These are phyloP conservation scores for Lepeophtheirus salmonis DNA, from an alignment of 1,140 invertebrate genomes.

Conservation along the genomic window DNA sequence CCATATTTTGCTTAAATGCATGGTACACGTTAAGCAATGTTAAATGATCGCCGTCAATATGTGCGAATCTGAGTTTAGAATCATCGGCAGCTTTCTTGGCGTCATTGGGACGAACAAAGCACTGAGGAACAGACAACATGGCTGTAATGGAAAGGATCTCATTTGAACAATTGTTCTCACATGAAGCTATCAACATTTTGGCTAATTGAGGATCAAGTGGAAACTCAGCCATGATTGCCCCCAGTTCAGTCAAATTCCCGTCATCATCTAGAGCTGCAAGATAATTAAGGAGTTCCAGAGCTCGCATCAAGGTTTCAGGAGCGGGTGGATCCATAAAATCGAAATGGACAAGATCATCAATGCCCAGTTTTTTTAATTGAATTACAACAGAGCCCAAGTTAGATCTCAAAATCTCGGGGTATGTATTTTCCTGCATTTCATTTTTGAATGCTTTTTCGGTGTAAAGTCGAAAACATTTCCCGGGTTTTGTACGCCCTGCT, in stretches of 20 bases:
- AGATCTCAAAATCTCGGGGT: slow-evolving; percentile 91
- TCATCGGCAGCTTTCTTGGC: slow-evolving; percentile 97
- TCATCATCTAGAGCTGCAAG: slow-evolving; percentile 90
- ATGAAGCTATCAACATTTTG: slow-evolving; percentile 78
- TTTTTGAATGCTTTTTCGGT: slow-evolving; percentile 96
- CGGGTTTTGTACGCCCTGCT: slow-evolving; percentile 85
- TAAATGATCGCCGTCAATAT: slow-evolving; percentile 97
- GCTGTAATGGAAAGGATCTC: slow-evolving; percentile 97
- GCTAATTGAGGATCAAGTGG: slow-evolving; percentile 95
- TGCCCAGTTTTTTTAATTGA: slow-evolving; percentile 95
- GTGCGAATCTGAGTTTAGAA: slow-evolving; percentile 96
- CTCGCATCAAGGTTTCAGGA: slow-evolving; percentile 99
- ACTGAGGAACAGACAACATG: slow-evolving; percentile 99
- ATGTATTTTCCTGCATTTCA: slow-evolving; percentile 99
- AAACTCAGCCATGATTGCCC: slow-evolving; percentile 99
- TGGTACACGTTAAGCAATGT: slow-evolving; percentile 87
- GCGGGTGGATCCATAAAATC: slow-evolving; percentile 99
- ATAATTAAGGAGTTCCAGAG: slow-evolving; percentile 92
- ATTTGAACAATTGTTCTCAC: slow-evolving; percentile 94
- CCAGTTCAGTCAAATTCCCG: slow-evolving; percentile 79
- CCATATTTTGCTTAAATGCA: slow-evolving; percentile 89
- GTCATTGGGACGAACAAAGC: slow-evolving; percentile 96
- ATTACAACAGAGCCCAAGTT: slow-evolving; percentile 93
- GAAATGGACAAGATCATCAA: slow-evolving; percentile 97
- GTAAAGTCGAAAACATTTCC: slow-evolving; percentile 95